These are phyloP conservation scores for Tokudaia muenninki DNA, from an alignment of 2,797 vertebrate genomes.

Conservation along the genomic window DNA sequence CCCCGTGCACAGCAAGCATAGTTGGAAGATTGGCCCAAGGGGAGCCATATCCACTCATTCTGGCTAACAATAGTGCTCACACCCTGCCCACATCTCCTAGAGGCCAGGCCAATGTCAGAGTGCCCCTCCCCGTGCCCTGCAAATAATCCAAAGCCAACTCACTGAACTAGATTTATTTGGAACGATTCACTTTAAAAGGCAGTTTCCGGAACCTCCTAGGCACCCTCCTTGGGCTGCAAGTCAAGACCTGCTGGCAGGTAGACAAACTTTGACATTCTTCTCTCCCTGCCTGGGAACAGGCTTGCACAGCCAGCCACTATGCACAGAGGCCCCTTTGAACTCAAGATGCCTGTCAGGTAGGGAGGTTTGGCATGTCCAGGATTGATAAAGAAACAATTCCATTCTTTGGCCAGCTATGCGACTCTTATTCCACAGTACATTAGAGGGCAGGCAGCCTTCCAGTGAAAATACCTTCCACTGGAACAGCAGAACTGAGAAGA, in stretches of 20 bases:
- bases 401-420: background rate
- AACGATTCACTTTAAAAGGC: conserved; percentile 52
- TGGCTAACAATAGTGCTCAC: background rate
- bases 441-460: conserved; percentile 29
- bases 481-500: background rate
- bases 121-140: background rate
- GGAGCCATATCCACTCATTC: background rate
- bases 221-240: background rate
- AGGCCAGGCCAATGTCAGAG: background rate
- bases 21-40: rapidly evolving
- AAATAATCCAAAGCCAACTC: background rate
- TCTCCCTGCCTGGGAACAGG: background rate
- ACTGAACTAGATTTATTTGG: background rate
- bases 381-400: background rate
- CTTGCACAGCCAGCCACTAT: background rate
- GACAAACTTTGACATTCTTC: conserved; percentile 10
- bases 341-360: conserved; percentile 59
- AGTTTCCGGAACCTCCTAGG: conserved; percentile 6
- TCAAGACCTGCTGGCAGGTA: conserved; percentile 38
- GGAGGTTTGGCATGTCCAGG: background rate
- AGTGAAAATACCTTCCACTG: background rate
- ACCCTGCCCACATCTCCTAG: background rate
- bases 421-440: background rate
- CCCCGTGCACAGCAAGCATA: background rate
- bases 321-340: conserved; percentile 16